Evolutionary conservation across 1,140 invertebrate genomes (phyloP).

Genomic region (Zaprionus gabonicus): DNA sequence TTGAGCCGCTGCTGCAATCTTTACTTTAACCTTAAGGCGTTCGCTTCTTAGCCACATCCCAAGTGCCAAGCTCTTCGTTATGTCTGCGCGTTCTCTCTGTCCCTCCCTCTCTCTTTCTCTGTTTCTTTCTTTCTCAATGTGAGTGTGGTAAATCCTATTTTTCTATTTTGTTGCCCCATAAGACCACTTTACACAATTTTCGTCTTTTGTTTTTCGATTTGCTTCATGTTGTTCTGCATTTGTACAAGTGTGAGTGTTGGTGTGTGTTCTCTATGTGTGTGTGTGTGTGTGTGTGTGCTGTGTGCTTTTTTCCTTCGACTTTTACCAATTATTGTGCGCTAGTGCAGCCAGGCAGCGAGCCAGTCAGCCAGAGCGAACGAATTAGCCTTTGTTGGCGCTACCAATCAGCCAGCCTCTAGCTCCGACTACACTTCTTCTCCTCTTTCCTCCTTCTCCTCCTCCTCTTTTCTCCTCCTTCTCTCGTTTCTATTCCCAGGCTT

Average conservation of each 20-base stretch:
- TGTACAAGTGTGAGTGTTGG: constrained; percentile 4
- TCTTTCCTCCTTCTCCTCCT: not conserved
- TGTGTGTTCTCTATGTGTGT: not conserved
- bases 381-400: constrained; percentile 81
- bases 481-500: constrained; percentile 1
- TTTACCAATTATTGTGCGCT: constrained; percentile 79
- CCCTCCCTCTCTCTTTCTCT: not conserved
- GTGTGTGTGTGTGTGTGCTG: constrained; percentile 6
- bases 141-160: constrained; percentile 78
- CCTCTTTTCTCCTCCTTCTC: not conserved
- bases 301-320: constrained; percentile 51
- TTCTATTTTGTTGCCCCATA: constrained; percentile 82
- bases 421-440: constrained; percentile 1
- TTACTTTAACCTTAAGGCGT: constrained; percentile 82
- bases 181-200: constrained; percentile 83
- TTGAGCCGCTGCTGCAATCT: constrained; percentile 82
- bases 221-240: constrained; percentile 55
- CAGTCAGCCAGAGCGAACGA: constrained; percentile 60
- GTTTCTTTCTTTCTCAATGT: constrained; percentile 32
- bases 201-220: constrained; percentile 83
- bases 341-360: constrained; percentile 50
- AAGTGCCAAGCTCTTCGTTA: constrained; percentile 39
- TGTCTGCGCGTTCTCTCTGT: constrained; percentile 34
- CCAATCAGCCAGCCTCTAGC: constrained; percentile 65
- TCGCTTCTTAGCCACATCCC: constrained; percentile 51